Evolutionary conservation across 2,797 vertebrate genomes (phyloP), one percentile per base, ranked within the genome.

Genomic region (Ispidina picta): DNA sequence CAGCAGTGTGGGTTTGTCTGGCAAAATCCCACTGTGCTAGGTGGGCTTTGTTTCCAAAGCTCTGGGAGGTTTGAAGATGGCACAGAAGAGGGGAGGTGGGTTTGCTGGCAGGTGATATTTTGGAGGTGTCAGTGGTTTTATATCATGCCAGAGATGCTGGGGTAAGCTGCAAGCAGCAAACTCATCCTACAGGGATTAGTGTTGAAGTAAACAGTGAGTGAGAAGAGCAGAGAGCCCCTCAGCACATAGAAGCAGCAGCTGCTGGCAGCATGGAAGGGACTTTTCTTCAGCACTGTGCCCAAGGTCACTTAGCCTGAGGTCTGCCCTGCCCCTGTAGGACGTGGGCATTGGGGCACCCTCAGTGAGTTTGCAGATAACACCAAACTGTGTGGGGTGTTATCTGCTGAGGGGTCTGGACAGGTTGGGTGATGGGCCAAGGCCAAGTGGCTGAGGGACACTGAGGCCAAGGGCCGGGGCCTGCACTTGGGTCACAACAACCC

Each of bases 131-230:
- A 82, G 23, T 83, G 44, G 49, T 92, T 88, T 89, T 64, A 7
- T 76, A 21, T 46, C 31, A 58, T 69, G 68, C 52, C 56, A 33
- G 66, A 93, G 85, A 83, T 86, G 87, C 83, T 4, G 6, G 88
- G 79, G 58, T 86, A 81, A 92, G 60, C 88, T 19, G 0, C 70
- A 79, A 73, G 87, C 66, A 91, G 68, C 91, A 79, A 92, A 66
- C 33, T 80, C 39, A 31, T 58, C 80, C 90, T 86, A 1, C 2
- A 64, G 91, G 79, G 92, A 76, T 33, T 76, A 68, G 52, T 22
- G 22, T 77, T 92, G 93, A 93, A 96, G 94, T 95, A 96, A 94
- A 88, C 5, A 2, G 15, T 8, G 25, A 92, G 35, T 31, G 74
- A 55, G 79, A 86, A 89, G 78, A 88, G 59, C 44, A 70, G 83